These are phyloP conservation scores for Sebastes oblongus DNA, from an alignment of 2,797 vertebrate species.

Conservation along the genomic window DNA sequence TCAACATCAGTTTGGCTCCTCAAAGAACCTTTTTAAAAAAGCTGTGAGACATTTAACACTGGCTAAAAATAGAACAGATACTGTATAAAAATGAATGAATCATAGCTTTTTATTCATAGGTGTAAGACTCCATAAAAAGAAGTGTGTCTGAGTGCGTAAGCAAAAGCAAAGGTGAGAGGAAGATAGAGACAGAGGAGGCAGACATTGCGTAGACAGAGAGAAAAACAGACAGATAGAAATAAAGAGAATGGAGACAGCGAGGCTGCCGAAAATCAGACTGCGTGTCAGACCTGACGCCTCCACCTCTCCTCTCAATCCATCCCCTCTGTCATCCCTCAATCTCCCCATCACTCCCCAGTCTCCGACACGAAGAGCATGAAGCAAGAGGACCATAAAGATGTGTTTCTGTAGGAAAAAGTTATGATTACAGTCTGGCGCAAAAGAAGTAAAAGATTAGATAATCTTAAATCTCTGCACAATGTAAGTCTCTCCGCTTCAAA, in stretches of 20 bases:
- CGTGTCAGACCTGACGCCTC: conserved; percentile 73
- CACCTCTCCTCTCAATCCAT: conserved; percentile 5
- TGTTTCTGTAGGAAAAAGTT: background rate
- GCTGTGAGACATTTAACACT: background rate
- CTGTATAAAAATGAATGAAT: background rate
- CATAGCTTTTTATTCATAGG: background rate
- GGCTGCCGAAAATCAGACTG: conserved; percentile 80
- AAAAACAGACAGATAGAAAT: conserved; percentile 40
- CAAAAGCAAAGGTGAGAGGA: conserved; percentile 13
- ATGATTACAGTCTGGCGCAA: conserved; percentile 37
- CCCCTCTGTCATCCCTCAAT: conserved; percentile 39
- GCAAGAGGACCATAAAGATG: background rate
- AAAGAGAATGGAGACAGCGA: conserved; percentile 56
- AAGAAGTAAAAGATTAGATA: conserved; percentile 56
- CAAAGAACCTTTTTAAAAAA: background rate
- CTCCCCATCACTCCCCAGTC: conserved; percentile 44
- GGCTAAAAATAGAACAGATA: background rate
- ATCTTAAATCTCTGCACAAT: conserved; percentile 47
- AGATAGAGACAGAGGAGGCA: conserved; percentile 10
- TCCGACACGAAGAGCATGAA: conserved; percentile 3
- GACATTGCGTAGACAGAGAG: conserved; percentile 4
- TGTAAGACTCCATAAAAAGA: background rate
- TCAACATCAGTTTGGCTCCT: background rate
- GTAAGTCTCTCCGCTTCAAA: conserved; percentile 28
- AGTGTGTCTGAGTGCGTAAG: background rate